Evolutionary conservation across 2,888 invertebrate genomes (phyloP).

Genomic region (Lathronympha strigana): DNA sequence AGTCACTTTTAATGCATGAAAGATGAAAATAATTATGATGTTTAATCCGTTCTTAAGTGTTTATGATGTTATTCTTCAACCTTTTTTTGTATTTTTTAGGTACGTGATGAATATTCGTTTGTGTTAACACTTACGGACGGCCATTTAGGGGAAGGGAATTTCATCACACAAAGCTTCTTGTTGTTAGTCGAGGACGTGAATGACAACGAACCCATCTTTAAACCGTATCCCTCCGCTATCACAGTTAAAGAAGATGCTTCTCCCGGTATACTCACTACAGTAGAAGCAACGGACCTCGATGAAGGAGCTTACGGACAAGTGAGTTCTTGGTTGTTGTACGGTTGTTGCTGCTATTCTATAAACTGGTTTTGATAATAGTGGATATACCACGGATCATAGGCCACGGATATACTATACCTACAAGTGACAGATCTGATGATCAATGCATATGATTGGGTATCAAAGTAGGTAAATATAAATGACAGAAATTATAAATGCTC

Average conservation of each 20-base stretch:
- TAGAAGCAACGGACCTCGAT: constrained; percentile 95
- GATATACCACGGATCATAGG: too few relatives aligned
- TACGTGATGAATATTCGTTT: constrained; percentile 94
- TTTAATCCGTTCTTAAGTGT: too few relatives aligned
- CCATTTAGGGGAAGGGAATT: constrained; percentile 93
- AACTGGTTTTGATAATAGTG: too few relatives aligned
- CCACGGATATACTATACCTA: too few relatives aligned
- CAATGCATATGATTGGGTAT: too few relatives aligned
- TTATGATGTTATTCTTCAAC: background rate
- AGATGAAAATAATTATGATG: too few relatives aligned
- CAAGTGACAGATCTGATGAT: too few relatives aligned
- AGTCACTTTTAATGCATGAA: too few relatives aligned
- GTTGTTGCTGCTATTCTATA: background rate
- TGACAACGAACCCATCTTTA: constrained; percentile 95
- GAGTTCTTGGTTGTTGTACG: constrained; percentile 43
- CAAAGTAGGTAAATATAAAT: too few relatives aligned
- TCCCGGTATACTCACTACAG: constrained; percentile 89
- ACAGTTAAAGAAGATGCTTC: constrained; percentile 91
- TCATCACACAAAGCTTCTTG: constrained; percentile 94
- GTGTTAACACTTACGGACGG: constrained; percentile 95
- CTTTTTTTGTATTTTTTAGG: constrained; percentile 72
- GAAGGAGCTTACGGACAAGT: constrained; percentile 97
- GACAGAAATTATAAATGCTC: too few relatives aligned
- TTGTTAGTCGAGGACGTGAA: constrained; percentile 96
- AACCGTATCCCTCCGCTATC: constrained; percentile 92